phyloP scores from a whole-genome alignment of 2,888 invertebrate genomes.

The Cancer borealis region DNA sequence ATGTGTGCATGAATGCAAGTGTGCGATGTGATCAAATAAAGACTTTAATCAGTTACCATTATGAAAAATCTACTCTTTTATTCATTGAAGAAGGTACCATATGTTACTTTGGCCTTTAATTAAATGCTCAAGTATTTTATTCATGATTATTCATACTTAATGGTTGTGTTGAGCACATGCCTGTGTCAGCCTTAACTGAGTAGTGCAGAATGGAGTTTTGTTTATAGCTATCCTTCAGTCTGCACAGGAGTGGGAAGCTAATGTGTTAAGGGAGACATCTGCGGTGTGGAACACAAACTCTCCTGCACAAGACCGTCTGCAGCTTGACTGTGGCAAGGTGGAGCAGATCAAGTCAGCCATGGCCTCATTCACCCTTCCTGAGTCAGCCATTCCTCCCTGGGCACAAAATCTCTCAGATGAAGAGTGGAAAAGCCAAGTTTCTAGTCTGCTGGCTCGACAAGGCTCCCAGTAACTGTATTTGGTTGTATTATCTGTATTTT shows the following conservation, averaged over 20 bases:
- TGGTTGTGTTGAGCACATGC: too few species aligned
- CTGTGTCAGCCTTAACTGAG: too few species aligned
- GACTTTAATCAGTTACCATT: too few species aligned
- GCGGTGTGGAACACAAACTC: conserved; percentile 42
- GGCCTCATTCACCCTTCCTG: conserved; percentile 71
- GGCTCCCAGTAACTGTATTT: conserved; percentile 29
- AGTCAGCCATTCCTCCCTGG: conserved; percentile 74
- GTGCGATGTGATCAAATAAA: too few species aligned
- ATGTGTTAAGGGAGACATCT: conserved; percentile 17
- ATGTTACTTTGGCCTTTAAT: too few species aligned
- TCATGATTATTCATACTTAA: too few species aligned
- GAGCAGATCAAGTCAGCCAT: conserved; percentile 72
- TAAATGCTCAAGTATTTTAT: too few species aligned
- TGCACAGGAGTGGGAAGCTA: conserved; percentile 17
- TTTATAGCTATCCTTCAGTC: neutral
- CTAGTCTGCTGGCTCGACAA: conserved; percentile 33
- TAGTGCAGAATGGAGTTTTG: neutral
- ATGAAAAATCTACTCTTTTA: too few species aligned
- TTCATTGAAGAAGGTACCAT: too few species aligned
- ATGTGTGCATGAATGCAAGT: too few species aligned
- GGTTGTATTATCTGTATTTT: neutral
- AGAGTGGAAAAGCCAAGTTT: conserved; percentile 65
- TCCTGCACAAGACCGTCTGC: conserved; percentile 55
- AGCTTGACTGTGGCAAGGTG: conserved; percentile 63
- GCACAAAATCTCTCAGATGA: conserved; percentile 73